phyloP scores from a whole-genome alignment of 2,113 vertebrate species.

The Ceyx cyanopectus region DNA sequence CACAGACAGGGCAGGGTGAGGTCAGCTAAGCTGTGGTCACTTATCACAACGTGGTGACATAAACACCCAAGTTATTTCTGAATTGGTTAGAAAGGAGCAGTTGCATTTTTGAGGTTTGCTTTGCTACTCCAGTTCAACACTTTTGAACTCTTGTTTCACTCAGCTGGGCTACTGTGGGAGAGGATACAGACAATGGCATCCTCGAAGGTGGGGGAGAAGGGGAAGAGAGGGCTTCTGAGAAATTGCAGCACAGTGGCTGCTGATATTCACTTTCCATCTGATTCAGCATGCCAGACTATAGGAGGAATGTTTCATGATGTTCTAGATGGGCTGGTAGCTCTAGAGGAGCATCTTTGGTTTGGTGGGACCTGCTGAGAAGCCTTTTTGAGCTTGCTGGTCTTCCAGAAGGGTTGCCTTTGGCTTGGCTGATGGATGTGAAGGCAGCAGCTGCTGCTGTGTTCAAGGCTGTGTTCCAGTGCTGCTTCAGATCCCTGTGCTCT shows the following conservation, averaged over 20 bases:
- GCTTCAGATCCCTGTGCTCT: neutral
- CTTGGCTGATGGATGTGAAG: neutral
- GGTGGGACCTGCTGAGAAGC: neutral
- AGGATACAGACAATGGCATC: rapidly evolving
- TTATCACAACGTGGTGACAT: neutral
- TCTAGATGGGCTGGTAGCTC: neutral
- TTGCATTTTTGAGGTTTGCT: neutral
- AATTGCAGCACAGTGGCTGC: neutral
- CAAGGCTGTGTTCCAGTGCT: neutral
- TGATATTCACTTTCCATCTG: neutral
- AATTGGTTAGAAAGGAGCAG: neutral
- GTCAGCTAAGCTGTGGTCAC: neutral
- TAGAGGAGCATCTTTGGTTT: neutral
- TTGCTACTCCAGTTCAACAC: neutral
- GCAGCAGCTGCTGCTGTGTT: neutral
- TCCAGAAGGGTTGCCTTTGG: neutral
- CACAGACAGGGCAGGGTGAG: neutral
- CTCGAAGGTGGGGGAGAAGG: neutral
- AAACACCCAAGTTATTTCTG: neutral
- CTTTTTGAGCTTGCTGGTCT: neutral
- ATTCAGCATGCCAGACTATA: rapidly evolving
- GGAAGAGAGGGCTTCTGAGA: neutral
- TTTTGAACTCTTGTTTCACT: conserved; percentile 26
- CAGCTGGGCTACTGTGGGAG: neutral
- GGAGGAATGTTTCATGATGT: neutral